Evolutionary conservation across 1,140 invertebrate genomes (phyloP).

Genomic region (Sycophila sp.): DNA sequence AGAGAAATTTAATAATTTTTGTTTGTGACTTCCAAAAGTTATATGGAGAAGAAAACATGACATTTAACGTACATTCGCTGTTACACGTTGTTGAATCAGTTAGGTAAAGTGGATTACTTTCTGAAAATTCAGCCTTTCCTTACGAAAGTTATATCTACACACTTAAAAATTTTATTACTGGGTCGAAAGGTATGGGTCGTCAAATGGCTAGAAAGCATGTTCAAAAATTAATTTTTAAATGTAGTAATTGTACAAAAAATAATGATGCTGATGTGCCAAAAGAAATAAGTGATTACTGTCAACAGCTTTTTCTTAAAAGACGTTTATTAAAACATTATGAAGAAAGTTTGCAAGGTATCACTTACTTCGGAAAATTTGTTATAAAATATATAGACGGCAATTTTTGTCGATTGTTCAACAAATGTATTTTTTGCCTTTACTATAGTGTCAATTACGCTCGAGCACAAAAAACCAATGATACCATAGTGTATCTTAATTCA

Average conservation of each 20-base stretch:
- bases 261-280: too few relatives aligned
- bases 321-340: background rate
- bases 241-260: background rate
- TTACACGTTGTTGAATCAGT: conserved; percentile 3
- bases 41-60: background rate
- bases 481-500: too few relatives aligned
- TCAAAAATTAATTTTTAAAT: background rate
- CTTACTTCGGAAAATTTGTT: background rate
- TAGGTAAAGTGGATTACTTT: conserved; percentile 14
- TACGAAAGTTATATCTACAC: conserved; percentile 24
- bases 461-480: background rate
- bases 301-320: background rate
- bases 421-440: background rate
- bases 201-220: conserved; percentile 28
- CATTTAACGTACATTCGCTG: background rate
- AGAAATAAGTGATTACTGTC: background rate
- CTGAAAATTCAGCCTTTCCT: conserved; percentile 18
- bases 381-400: background rate
- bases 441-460: background rate
- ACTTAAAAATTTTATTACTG: conserved; percentile 20
- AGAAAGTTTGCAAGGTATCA: background rate
- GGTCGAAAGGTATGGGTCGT: conserved; percentile 21
- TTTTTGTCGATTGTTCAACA: background rate
- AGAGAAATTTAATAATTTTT: conserved; percentile 25
- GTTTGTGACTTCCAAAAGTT: background rate